phyloP scores from a whole-genome alignment of 2,113 vertebrate genomes.

The Prunella himalayana region DNA sequence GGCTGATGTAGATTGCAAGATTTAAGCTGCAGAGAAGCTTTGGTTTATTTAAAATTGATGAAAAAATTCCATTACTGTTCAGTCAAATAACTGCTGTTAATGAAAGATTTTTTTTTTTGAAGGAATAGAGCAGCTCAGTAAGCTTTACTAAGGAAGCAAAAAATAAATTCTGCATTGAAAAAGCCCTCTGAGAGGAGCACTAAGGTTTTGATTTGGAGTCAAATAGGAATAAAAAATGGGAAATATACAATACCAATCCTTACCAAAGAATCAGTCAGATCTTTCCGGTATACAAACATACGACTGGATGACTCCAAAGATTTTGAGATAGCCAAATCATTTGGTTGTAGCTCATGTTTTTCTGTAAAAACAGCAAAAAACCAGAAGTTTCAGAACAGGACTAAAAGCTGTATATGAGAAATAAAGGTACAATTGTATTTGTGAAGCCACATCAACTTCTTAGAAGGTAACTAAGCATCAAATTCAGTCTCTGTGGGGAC shows the following conservation, averaged over 20 bases:
- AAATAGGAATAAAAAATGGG: background rate
- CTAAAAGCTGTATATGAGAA: background rate
- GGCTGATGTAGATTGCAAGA: background rate
- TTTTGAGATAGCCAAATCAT: conserved; percentile 84
- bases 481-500: background rate
- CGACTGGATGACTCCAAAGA: conserved; percentile 80
- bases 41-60: conserved; percentile 20
- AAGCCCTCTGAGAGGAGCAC: background rate
- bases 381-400: background rate
- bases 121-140: background rate
- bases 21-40: conserved; percentile 6
- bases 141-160: background rate
- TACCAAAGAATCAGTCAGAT: conserved; percentile 87
- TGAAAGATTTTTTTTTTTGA: background rate
- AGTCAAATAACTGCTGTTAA: background rate
- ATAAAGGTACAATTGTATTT: background rate
- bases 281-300: conserved; percentile 87
- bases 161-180: background rate
- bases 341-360: conserved; percentile 84
- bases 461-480: background rate
- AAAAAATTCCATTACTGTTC: conserved; percentile 24
- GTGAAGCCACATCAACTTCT: background rate
- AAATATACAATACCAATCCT: conserved; percentile 9
- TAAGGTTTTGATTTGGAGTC: background rate
- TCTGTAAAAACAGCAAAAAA: conserved; percentile 71